phyloP scores from a whole-genome alignment of 2,797 vertebrate genomes.

The Trachurus trachurus region DNA sequence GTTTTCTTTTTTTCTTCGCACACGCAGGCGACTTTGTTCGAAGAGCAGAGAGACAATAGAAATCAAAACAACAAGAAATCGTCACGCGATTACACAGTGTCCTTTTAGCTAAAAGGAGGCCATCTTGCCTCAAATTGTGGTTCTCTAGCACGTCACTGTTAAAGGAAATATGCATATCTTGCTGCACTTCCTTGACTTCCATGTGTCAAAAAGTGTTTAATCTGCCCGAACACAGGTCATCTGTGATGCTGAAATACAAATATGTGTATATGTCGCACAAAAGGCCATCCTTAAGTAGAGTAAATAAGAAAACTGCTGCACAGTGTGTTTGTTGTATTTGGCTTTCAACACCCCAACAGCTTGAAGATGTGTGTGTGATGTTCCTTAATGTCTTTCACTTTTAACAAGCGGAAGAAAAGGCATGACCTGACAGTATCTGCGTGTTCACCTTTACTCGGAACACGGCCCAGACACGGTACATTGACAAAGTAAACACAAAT shows the following conservation, averaged over 20 bases:
- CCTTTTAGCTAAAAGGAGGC: constrained; percentile 26
- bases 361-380: background rate
- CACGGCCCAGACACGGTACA: constrained; percentile 39
- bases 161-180: constrained; percentile 53
- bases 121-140: constrained; percentile 21
- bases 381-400: background rate
- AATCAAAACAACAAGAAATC: constrained; percentile 1
- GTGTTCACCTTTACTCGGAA: constrained; percentile 30
- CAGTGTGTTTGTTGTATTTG: constrained; percentile 4
- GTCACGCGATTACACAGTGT: background rate
- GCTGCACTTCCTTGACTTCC: constrained; percentile 39
- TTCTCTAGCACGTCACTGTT: background rate
- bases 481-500: constrained; percentile 53
- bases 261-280: constrained; percentile 15
- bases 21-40: background rate
- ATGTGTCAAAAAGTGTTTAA: constrained; percentile 22
- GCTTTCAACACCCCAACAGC: background rate
- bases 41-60: background rate
- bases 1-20: background rate
- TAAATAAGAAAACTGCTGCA: constrained; percentile 20
- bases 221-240: constrained; percentile 20
- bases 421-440: constrained; percentile 41
- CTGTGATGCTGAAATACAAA: background rate
- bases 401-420: constrained; percentile 9
- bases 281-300: constrained; percentile 27